Base-by-base conservation (phyloP, 2,888 invertebrate genomes). In the Diplazon laetatorius region DNA sequence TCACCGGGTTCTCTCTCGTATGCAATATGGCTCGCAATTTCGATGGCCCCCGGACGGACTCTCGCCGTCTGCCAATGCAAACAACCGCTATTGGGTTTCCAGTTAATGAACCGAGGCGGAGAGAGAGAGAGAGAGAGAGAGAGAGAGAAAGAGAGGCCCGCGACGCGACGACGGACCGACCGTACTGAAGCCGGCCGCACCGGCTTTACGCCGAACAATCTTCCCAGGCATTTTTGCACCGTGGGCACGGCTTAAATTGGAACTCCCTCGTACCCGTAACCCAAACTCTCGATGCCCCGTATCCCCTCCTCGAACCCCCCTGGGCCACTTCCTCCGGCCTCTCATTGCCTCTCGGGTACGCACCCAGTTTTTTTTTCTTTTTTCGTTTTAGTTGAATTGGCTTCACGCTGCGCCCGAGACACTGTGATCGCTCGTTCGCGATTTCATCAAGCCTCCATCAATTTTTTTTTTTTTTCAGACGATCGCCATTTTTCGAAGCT, bases 21-120 rank as follows among this genome's bases (percentile, higher is more conserved):
- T 87, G 87, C 88, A 88, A 88, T 88, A 88, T 87, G 87, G 87
- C 85, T 86, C 85, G 86, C 87, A 87, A 88, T 88, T 88, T 88
- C 76, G 81, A 80, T 80, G 84, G n/a, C n/a, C 86, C 80, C 85
- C 84, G 84, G 86, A 86, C 82, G 82, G 76, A 81, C 78, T 80
- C 85, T 85, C 86, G 85, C 86, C 84, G 87, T 88, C 85, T 86
- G 85, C 86, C 85, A 88, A 87, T 85, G 86, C 86, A 88, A 88
- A 88, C 87, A 88, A 87, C 87, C 86, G 86, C 87, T 87, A 88
- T 88, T 88, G 88, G 88, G 87, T 88, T 82, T 88, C 85, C 87
- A 87, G 86, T 87, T 88, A 88, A 88, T 88, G 88, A 88, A 87
- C 85, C 85, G 83, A 86, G 83, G 84, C 84, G 82, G 84, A 81